Evolutionary conservation across 2,113 vertebrate species (phyloP).

Genomic region (Castor canadensis): DNA sequence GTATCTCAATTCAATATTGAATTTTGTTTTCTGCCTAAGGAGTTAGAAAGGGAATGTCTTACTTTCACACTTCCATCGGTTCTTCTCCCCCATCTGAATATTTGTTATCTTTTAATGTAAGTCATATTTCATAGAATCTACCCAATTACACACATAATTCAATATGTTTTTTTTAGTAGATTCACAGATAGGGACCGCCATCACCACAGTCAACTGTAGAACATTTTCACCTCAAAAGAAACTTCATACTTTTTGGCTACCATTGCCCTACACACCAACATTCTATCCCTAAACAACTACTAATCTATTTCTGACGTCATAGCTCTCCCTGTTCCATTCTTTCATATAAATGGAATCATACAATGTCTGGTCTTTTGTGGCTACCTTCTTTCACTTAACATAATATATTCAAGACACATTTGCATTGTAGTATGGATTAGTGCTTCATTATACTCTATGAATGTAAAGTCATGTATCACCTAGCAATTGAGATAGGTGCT

Average conservation of each 20-base stretch:
- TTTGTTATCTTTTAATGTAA: no score
- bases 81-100: neutral
- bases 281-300: neutral
- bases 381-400: neutral
- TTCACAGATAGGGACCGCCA: neutral
- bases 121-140: neutral
- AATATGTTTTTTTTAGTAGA: neutral
- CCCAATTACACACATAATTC: neutral
- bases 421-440: neutral
- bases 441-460: neutral
- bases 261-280: neutral
- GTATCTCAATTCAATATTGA: neutral
- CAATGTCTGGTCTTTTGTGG: neutral
- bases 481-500: neutral
- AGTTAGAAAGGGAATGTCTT: neutral
- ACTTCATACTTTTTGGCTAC: neutral
- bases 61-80: neutral
- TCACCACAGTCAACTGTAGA: neutral
- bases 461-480: neutral
- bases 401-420: neutral
- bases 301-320: neutral
- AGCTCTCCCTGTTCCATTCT: neutral
- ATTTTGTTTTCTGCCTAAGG: neutral
- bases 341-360: neutral
- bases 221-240: neutral